Percentiles rank a stretch among this genome's conserved stretches.
phyloP scores from a whole-genome alignment of 1,140 invertebrate genomes.

The Drosophila orena region DNA sequence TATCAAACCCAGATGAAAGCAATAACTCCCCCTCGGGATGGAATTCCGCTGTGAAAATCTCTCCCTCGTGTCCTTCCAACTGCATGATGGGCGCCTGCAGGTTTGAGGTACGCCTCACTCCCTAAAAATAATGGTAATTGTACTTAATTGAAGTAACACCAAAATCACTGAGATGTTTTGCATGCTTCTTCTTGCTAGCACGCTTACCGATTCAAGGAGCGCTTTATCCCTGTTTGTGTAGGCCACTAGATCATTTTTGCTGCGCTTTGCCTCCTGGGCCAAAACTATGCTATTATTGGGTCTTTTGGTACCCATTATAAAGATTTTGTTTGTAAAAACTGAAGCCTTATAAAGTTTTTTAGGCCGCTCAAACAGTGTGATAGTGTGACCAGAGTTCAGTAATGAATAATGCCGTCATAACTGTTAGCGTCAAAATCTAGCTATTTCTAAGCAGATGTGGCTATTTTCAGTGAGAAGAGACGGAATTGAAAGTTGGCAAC shows the following conservation, averaged over 20 bases:
- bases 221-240: slow-evolving; percentile 81
- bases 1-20: slow-evolving; percentile 98
- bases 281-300: slow-evolving; percentile 86
- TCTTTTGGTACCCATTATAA: slow-evolving; percentile 72
- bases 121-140: slow-evolving; percentile 38
- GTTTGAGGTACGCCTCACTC: slow-evolving; percentile 93
- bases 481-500: background rate
- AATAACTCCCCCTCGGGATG: slow-evolving; percentile 98
- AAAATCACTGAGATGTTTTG: background rate
- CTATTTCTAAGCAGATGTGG: background rate
- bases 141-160: background rate
- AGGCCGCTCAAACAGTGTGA: slow-evolving; percentile 8
- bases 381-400: background rate
- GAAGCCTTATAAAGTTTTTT: slow-evolving; percentile 16
- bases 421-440: no score
- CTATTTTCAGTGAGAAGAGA: background rate
- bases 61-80: slow-evolving; percentile 98
- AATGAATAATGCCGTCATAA: background rate
- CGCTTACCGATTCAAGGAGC: slow-evolving; percentile 78
- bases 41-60: slow-evolving; percentile 97
- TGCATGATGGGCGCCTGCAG: slow-evolving; percentile 98
- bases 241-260: slow-evolving; percentile 87
- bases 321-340: slow-evolving; percentile 2
- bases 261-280: slow-evolving; percentile 88
- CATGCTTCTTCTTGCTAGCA: slow-evolving; percentile 32